These are phyloP conservation scores for Heteromurus nitidus DNA, from an alignment of 2,888 invertebrate genomes.

Conservation along the genomic window DNA sequence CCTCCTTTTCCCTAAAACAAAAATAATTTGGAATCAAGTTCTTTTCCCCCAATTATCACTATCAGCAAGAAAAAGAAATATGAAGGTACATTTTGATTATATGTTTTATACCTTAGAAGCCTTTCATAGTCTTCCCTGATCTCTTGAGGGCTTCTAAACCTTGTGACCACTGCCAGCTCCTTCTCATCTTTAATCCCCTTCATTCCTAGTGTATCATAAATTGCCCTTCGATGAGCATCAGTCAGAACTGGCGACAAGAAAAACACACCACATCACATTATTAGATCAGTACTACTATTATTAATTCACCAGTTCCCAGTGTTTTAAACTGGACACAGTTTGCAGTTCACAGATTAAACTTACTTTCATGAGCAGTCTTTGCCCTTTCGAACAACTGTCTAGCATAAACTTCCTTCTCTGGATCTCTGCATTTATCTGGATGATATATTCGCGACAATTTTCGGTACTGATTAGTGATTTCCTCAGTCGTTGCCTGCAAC, in stretches of 20 bases:
- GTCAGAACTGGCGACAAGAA: conserved; percentile 84
- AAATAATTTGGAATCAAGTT: no score
- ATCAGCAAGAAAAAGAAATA: neutral
- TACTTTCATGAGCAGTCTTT: conserved; percentile 94
- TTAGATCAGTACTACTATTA: no score
- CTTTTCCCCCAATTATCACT: neutral
- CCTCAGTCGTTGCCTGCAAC: conserved; percentile 90
- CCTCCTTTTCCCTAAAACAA: conserved; percentile 84
- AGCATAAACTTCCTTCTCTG: conserved; percentile 89
- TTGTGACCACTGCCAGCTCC: conserved; percentile 81
- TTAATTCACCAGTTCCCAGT: neutral
- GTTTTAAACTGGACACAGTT: no score
- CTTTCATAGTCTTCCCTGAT: conserved; percentile 98
- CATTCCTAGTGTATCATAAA: conserved; percentile 93
- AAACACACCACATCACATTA: neutral
- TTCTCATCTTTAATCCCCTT: conserved; percentile 84
- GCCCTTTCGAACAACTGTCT: conserved; percentile 94
- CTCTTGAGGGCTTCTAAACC: conserved; percentile 94
- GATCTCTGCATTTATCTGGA: conserved; percentile 95
- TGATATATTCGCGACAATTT: conserved; percentile 94
- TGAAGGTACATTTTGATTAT: neutral
- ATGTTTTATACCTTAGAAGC: conserved; percentile 76
- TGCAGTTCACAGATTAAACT: conserved; percentile 56
- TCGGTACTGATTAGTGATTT: conserved; percentile 95
- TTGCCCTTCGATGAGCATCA: conserved; percentile 94